phyloP scores from a whole-genome alignment of 2,113 vertebrate genomes.

The Halcyon senegalensis region DNA sequence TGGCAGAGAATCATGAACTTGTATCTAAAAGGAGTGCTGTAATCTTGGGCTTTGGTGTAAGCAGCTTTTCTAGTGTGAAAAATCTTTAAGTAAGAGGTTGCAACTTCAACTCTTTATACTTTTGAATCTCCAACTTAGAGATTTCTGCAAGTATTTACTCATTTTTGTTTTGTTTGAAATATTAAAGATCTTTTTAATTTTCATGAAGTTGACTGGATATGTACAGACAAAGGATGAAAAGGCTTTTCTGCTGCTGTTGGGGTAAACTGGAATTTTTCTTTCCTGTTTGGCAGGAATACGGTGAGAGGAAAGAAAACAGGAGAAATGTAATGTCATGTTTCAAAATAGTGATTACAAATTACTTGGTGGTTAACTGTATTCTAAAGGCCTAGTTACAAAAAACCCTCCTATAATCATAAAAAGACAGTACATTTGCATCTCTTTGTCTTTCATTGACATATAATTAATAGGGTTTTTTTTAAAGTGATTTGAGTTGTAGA shows the following conservation, averaged over 20 bases:
- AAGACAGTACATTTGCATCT: constrained; percentile 16
- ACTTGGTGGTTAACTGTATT: neutral
- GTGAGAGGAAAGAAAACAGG: neutral
- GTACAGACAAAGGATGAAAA: neutral
- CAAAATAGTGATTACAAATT: neutral
- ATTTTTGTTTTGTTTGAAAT: neutral
- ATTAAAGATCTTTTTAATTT: neutral
- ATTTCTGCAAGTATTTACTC: neutral
- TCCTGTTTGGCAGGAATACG: neutral
- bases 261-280: neutral
- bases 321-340: neutral
- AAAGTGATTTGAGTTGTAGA: neutral
- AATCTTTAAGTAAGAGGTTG: neutral
- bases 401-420: neutral
- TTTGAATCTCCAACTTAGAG: neutral
- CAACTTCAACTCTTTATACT: neutral
- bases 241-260: neutral
- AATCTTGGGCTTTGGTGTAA: neutral
- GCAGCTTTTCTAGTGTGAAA: neutral
- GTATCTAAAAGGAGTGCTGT: neutral
- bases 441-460: constrained; percentile 30
- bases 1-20: neutral
- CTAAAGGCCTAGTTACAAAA: neutral
- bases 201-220: neutral
- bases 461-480: constrained; percentile 33